Conservation (phyloP, 1,140 invertebrate species). For the Pogonomyrmex barbatus region DNA sequence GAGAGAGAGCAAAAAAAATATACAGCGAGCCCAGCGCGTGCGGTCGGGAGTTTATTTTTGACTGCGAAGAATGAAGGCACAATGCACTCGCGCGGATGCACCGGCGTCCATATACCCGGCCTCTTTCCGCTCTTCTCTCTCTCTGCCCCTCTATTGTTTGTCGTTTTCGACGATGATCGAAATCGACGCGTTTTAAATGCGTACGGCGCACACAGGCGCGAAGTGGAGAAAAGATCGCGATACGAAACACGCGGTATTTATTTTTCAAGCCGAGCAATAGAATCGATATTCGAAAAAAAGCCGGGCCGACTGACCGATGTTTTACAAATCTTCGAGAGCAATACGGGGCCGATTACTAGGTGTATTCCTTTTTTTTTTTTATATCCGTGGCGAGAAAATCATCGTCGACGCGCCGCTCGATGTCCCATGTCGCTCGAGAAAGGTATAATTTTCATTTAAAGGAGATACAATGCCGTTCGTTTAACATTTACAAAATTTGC, state of each 20-base stretch:
- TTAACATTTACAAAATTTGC: background rate
- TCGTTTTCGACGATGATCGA: conserved; percentile 35
- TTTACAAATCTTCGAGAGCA: conserved; percentile 31
- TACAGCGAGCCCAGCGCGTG: conserved; percentile 45
- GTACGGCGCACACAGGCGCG: background rate
- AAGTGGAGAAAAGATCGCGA: background rate
- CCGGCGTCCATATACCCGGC: conserved; percentile 7
- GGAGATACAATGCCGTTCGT: background rate
- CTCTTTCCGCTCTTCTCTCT: background rate
- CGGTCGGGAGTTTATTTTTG: conserved; percentile 67
- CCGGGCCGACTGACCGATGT: conserved; percentile 19
- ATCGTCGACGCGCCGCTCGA: background rate
- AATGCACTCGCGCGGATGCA: conserved; percentile 50
- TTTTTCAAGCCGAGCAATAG: conserved; percentile 38
- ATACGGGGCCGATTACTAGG: too few species aligned
- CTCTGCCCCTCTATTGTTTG: conserved; percentile 12
- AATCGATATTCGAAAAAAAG: conserved; percentile 19
- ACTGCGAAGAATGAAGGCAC: conserved; percentile 56
- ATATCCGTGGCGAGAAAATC: background rate
- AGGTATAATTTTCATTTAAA: background rate
- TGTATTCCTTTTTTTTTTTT: background rate
- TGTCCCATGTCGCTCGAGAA: background rate
- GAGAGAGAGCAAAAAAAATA: conserved; percentile 33
- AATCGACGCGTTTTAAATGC: conserved; percentile 50
- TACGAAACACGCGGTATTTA: conserved; percentile 18